Percentiles rank a stretch among this genome's conserved stretches.
Conservation (phyloP, 2,797 vertebrate species). For the Gallinago nigripennis region DNA sequence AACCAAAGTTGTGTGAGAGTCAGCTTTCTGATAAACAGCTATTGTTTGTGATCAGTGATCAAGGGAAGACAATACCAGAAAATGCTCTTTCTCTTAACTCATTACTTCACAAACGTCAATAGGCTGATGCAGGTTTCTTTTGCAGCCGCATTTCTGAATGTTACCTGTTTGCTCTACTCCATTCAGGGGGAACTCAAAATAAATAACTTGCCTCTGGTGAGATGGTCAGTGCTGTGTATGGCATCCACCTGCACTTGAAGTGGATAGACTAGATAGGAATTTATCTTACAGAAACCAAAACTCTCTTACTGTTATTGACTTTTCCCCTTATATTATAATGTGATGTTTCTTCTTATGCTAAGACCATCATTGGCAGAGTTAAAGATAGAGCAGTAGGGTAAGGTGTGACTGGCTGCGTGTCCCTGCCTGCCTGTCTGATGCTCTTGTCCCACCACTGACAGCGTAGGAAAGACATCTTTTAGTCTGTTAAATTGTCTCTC, state of each 20-base stretch:
- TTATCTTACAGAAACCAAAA: neutral
- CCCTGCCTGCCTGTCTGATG: neutral
- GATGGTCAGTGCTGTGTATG: fast-evolving
- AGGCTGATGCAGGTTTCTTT: neutral
- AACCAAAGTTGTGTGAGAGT: neutral
- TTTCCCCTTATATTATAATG: fast-evolving
- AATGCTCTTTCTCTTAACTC: neutral
- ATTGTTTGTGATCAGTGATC: neutral
- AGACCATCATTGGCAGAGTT: neutral
- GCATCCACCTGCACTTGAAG: neutral
- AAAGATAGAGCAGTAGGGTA: neutral
- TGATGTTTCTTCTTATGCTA: neutral
- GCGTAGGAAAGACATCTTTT: neutral
- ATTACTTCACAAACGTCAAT: neutral
- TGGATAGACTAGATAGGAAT: neutral
- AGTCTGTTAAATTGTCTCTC: neutral
- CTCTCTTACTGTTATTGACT: neutral
- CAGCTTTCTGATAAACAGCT: neutral
- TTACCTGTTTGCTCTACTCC: neutral
- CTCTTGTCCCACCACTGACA: fast-evolving
- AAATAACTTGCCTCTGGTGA: neutral
- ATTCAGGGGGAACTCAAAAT: neutral
- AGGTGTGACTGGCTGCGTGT: fast-evolving
- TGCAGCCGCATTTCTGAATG: neutral
- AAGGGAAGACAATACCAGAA: neutral